Evolutionary conservation across 2,888 invertebrate genomes (phyloP).

Genomic region (Neria commutata): DNA sequence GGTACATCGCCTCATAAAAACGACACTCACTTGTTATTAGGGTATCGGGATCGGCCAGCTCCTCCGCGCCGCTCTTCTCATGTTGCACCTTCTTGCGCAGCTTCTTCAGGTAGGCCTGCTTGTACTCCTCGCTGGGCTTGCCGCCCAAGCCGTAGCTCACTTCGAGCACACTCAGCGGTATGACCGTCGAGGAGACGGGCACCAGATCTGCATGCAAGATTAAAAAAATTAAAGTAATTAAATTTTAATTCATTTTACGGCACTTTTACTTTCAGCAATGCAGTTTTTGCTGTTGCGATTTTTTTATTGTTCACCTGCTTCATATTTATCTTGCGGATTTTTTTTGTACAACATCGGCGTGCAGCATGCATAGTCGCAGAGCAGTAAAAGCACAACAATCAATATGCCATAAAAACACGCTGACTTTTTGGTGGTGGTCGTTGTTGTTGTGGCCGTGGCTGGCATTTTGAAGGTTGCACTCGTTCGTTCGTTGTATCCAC

Average conservation of each 20-base stretch:
- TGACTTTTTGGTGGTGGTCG: constrained; percentile 21
- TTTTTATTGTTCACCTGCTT: constrained; percentile 62
- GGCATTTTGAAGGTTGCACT: constrained; percentile 29
- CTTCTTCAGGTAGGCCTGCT: constrained; percentile 59
- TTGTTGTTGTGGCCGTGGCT: constrained; percentile 23
- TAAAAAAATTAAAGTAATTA: not conserved
- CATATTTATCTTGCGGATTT: constrained; percentile 63
- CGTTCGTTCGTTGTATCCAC: constrained; percentile 10
- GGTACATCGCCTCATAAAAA: no score
- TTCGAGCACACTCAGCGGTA: constrained; percentile 69
- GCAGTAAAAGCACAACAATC: constrained; percentile 29
- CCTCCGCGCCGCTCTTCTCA: constrained; percentile 29
- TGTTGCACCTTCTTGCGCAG: constrained; percentile 58
- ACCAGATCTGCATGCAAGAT: constrained; percentile 65
- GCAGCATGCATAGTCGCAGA: constrained; percentile 37
- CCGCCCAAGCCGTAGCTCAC: constrained; percentile 66
- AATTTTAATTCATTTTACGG: not conserved
- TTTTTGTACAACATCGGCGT: constrained; percentile 64
- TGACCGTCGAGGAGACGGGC: constrained; percentile 72
- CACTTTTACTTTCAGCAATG: not conserved
- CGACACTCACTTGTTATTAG: constrained; percentile 59
- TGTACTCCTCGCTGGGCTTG: constrained; percentile 60
- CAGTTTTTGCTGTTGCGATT: not conserved
- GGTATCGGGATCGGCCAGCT: constrained; percentile 51
- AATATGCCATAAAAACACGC: constrained; percentile 23